Conservation (phyloP, 2,797 vertebrate genomes). For the Eleutherodactylus coqui region DNA sequence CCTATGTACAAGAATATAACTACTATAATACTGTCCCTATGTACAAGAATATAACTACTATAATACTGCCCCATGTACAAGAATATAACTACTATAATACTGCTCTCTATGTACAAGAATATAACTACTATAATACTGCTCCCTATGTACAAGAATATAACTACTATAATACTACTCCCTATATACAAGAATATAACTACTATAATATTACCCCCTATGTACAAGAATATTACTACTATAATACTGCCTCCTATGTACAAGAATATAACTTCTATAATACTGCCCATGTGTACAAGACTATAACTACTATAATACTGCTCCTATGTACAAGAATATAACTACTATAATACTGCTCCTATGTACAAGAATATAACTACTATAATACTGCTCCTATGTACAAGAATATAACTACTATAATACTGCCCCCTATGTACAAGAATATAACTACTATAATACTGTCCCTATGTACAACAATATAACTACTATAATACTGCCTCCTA, state of each 20-base stretch:
- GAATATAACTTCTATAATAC: too few relatives aligned
- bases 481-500: too few relatives aligned
- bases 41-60: constrained; percentile 1
- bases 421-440: too few relatives aligned
- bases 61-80: background rate
- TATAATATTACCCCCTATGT: background rate
- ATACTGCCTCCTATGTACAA: background rate
- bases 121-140: constrained; percentile 2
- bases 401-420: too few relatives aligned
- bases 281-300: too few relatives aligned
- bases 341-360: too few relatives aligned
- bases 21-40: background rate
- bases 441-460: background rate
- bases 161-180: background rate
- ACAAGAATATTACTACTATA: background rate
- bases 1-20: background rate
- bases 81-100: background rate
- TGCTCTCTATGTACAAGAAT: background rate
- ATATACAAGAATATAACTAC: background rate
- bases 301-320: too few relatives aligned
- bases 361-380: constrained; percentile 2
- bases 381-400: background rate
- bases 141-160: background rate
- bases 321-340: too few relatives aligned
- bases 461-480: background rate